Conservation (phyloP, 1,140 invertebrate genomes). For the Drosophila miranda region DNA sequence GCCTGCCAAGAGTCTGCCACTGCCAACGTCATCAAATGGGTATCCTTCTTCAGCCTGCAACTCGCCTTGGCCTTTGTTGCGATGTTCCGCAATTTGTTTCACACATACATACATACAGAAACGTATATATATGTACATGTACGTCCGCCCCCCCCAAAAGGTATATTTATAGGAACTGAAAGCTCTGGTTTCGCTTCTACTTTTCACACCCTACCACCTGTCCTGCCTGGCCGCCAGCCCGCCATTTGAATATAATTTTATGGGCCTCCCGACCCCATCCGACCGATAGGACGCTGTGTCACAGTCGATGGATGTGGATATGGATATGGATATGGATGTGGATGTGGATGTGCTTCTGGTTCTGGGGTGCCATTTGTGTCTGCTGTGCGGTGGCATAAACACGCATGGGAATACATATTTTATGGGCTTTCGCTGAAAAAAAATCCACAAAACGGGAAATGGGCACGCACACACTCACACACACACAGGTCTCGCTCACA, state of each 20-base stretch:
- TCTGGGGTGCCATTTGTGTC: constrained; percentile 9
- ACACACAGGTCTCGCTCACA: constrained; percentile 6
- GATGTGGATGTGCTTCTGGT: constrained; percentile 7
- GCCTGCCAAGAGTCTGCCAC: not conserved
- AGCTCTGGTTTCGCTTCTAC: constrained; percentile 4
- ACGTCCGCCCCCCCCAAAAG: constrained; percentile 20
- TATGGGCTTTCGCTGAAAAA: constrained; percentile 47
- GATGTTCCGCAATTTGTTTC: constrained; percentile 48
- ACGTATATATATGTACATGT: constrained; percentile 29
- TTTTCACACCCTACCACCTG: constrained; percentile 16
- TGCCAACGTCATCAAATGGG: constrained; percentile 46
- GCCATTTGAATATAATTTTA: constrained; percentile 60
- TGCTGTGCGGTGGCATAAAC: constrained; percentile 50
- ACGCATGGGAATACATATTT: constrained; percentile 70
- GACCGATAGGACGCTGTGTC: constrained; percentile 22
- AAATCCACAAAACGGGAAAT: constrained; percentile 44
- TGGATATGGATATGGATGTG: constrained; percentile 11
- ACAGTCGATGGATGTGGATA: constrained; percentile 29
- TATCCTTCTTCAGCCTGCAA: constrained; percentile 47
- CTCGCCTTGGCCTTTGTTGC: constrained; percentile 50
- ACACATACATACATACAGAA: constrained; percentile 19
- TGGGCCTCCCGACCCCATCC: constrained; percentile 13
- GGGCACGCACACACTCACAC: constrained; percentile 28
- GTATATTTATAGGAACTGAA: constrained; percentile 41
- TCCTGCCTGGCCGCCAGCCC: constrained; percentile 16